These are phyloP conservation scores for Neoscelio sp. DNA, from an alignment of 2,888 invertebrate species.

Conservation along the genomic window DNA sequence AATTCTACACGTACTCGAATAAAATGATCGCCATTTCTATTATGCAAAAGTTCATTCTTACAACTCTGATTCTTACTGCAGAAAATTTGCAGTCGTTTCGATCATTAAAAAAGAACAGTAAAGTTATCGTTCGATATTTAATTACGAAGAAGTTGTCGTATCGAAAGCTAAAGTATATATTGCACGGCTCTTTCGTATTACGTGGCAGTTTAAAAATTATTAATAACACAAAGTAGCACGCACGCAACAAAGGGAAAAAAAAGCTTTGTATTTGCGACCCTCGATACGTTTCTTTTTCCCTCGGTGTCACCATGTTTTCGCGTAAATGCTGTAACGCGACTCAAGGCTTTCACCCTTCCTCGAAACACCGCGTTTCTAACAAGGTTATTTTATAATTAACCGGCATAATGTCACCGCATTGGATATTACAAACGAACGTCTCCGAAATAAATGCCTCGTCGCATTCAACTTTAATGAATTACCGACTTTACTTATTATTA, in stretches of 20 bases:
- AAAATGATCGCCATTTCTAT: no score
- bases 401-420: slow-evolving; percentile 29
- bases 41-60: no score
- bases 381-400: slow-evolving; percentile 62
- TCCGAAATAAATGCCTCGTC: neutral
- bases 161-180: slow-evolving; percentile 28
- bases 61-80: no score
- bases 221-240: slow-evolving; percentile 61
- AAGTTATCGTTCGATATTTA: slow-evolving; percentile 55
- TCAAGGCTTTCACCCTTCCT: slow-evolving; percentile 35
- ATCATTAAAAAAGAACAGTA: slow-evolving; percentile 18
- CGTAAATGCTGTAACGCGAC: slow-evolving; percentile 55
- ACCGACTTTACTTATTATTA: neutral
- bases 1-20: no score
- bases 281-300: slow-evolving; percentile 47
- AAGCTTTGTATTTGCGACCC: slow-evolving; percentile 56
- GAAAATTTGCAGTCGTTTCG: no score
- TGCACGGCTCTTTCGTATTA: slow-evolving; percentile 38
- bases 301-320: slow-evolving; percentile 53
- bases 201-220: slow-evolving; percentile 54
- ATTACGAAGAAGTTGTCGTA: slow-evolving; percentile 28
- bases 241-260: slow-evolving; percentile 53
- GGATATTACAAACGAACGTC: slow-evolving; percentile 22
- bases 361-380: slow-evolving; percentile 31
- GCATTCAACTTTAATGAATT: neutral